These are phyloP conservation scores for Holcopasites calliopsidis DNA, from an alignment of 1,140 invertebrate species.

Conservation along the genomic window DNA sequence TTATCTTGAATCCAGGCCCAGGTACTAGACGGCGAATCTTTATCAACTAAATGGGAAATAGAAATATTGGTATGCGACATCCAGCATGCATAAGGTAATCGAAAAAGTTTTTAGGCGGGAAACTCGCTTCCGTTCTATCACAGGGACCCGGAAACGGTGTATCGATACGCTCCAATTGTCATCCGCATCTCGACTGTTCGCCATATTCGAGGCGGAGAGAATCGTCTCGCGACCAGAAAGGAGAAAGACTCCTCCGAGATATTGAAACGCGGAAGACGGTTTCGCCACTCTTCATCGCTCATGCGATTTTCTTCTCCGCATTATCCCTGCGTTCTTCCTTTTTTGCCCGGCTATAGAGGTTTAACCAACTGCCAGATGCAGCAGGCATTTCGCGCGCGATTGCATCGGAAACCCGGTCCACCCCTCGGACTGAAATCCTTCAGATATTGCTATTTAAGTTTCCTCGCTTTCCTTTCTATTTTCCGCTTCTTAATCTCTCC, in stretches of 20 bases:
- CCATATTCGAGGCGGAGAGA: constrained; percentile 35
- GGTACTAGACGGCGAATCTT: constrained; percentile 45
- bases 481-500: constrained; percentile 5
- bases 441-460: constrained; percentile 11
- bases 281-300: constrained; percentile 48
- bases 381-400: constrained; percentile 27
- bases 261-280: constrained; percentile 63
- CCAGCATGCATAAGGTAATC: constrained; percentile 68
- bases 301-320: constrained; percentile 13
- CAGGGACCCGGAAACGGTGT: constrained; percentile 52
- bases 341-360: constrained; percentile 7
- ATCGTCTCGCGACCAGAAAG: constrained; percentile 3
- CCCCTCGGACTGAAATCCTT: constrained; percentile 21
- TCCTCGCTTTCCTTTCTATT: not conserved
- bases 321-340: constrained; percentile 12
- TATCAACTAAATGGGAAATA: constrained; percentile 48
- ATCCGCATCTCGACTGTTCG: constrained; percentile 51
- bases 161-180: constrained; percentile 68
- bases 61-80: constrained; percentile 27
- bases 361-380: constrained; percentile 53
- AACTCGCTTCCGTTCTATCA: constrained; percentile 61
- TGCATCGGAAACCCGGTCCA: constrained; percentile 4
- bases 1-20: constrained; percentile 29
- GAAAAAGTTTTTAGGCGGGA: constrained; percentile 47
- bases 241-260: constrained; percentile 62